A percentile compares a stretch with the other conserved stretches of the same genome.
Conservation (phyloP, 92 coral and sea anemone genomes). For the Palythoa caribaeorum region DNA sequence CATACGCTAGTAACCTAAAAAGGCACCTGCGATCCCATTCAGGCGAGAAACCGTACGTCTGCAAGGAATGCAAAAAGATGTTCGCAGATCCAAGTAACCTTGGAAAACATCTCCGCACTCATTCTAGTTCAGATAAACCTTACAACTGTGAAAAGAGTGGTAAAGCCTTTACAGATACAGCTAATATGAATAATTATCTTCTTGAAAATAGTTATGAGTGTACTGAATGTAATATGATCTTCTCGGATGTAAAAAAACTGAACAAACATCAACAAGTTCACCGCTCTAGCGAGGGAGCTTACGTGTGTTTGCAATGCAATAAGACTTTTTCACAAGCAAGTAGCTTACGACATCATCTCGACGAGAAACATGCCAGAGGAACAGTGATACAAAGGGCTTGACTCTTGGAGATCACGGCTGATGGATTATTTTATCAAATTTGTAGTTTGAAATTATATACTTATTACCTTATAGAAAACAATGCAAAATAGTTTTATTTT, state of each 20-base stretch:
- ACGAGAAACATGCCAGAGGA: conserved; percentile 19
- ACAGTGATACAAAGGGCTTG: conserved; percentile 41
- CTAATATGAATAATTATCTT: conserved; percentile 1
- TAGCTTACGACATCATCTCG: conserved; percentile 30
- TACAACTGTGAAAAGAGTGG: conserved; percentile 9
- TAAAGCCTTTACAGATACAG: conserved; percentile 19
- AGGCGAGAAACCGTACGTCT: conserved; percentile 41
- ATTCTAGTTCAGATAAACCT: conserved; percentile 16
- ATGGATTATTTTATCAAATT: not conserved
- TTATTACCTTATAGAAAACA: too few species aligned
- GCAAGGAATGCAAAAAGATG: conserved; percentile 30
- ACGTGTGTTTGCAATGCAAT: conserved; percentile 22
- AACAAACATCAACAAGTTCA: not conserved
- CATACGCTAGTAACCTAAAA: conserved; percentile 39
- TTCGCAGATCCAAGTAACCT: conserved; percentile 42
- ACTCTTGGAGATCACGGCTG: too few species aligned
- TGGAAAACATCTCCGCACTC: conserved; percentile 36
- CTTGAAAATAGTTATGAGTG: not conserved
- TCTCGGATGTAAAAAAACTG: not conserved
- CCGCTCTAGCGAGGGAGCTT: conserved; percentile 14
- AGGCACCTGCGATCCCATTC: conserved; percentile 45
- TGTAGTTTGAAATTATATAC: not conserved
- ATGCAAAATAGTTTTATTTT: too few species aligned
- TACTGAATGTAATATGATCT: not conserved
- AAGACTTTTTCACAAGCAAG: conserved; percentile 32